Base-by-base conservation (phyloP, 2,113 vertebrate genomes). In the Lepus europaeus region DNA sequence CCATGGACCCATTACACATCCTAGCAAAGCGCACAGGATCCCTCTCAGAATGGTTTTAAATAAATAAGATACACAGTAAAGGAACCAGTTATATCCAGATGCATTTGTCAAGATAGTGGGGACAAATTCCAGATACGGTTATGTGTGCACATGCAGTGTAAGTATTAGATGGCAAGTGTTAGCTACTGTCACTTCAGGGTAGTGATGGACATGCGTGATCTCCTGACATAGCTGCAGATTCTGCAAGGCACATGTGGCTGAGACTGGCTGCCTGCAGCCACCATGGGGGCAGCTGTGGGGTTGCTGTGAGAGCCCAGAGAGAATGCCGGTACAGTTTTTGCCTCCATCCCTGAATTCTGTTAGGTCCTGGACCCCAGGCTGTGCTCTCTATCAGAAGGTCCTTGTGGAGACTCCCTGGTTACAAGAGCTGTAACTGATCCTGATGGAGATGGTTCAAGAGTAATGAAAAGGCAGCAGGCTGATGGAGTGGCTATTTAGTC, bases 41-140 rank as follows among this genome's bases (percentile, higher is more conserved):
- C 20, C n/a, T 70, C 39, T 80, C 29, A 33, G 22, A 79, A 39
- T 63, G 9, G 49, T 22, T 92, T 82, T 23, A 59, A 78, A 72
- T 78, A 68, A 78, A 13, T 59, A 53, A 89, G 88, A 63, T 84
- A n/a, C 10, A 19, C 16, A 66, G 91, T 25, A 56, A 29, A 73
- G 66, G 56, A 51, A 92, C 59, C 88, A 74, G n/a, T 85, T 79
- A 61, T 23, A 39, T 49, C 85, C 59, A 31, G 17, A 83, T 82
- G 14, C 6, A 31, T 53, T 78, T 96, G 92, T 94, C 74, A 88
- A 70, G 89, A 84, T 89, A 82, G 74, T 87, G 86, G 70, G 92
- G 87, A 61, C 69, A 73, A 23, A n/a, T 82, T 13, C 27, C 27
- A 25, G 56, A 39, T 20, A 0, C 12, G 39, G 83, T 45, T 56